phyloP scores from a whole-genome alignment of 2,797 vertebrate species.

The Pipistrellus pygmaeus region DNA sequence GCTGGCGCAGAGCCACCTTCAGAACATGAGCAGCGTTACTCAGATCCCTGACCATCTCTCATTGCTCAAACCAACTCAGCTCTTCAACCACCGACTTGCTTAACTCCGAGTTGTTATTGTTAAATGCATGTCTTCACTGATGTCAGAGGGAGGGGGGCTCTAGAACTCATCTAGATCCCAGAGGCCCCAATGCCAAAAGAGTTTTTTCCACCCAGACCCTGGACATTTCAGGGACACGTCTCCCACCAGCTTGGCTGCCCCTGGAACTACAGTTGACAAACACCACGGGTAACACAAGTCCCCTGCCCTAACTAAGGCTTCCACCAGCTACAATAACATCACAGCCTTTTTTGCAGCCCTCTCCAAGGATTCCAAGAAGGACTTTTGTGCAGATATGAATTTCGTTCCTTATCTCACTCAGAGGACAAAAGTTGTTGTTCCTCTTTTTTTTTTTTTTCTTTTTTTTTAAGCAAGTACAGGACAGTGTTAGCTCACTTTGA shows the following conservation, averaged over 20 bases:
- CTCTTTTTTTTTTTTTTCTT: background rate
- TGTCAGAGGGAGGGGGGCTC: background rate
- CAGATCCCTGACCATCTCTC: constrained; percentile 39
- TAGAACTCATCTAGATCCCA: background rate
- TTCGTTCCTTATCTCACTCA: constrained; percentile 5
- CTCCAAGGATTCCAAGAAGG: constrained; percentile 10
- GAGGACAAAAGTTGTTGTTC: background rate
- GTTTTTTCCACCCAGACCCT: constrained; percentile 36
- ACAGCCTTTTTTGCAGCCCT: background rate
- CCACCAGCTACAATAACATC: background rate
- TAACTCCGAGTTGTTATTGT: constrained; percentile 15
- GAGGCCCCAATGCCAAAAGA: background rate
- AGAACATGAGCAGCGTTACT: constrained; percentile 50
- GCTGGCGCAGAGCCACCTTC: constrained; percentile 50
- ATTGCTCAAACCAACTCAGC: constrained; percentile 40
- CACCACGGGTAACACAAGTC: background rate
- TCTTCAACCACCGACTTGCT: constrained; percentile 29
- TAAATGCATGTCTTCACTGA: constrained; percentile 4
- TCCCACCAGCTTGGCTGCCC: background rate
- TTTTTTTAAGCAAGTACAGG: background rate
- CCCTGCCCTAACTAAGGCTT: background rate
- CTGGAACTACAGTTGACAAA: background rate
- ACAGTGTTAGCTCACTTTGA: constrained; percentile 3
- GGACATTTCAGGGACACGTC: background rate
- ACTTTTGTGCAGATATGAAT: background rate